Evolutionary conservation across 1,140 invertebrate genomes (phyloP).

Genomic region (Ectropis grisescens): DNA sequence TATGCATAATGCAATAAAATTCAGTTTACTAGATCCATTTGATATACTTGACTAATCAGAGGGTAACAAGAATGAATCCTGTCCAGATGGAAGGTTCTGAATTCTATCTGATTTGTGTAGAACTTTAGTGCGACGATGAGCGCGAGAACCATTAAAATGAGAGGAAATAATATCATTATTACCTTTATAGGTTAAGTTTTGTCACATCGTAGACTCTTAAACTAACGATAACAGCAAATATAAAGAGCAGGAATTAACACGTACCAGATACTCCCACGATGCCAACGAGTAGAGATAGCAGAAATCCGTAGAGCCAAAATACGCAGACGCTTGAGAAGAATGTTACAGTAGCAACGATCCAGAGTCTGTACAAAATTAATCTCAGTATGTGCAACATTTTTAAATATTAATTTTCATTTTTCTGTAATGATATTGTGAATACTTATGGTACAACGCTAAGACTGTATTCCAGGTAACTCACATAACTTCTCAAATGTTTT

Average conservation of each 20-base stretch:
- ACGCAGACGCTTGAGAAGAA: conserved; percentile 79
- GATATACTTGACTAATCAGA: too few relatives aligned
- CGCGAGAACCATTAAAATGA: too few relatives aligned
- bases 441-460: too few relatives aligned
- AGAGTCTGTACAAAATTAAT: conserved; percentile 43
- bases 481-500: too few relatives aligned
- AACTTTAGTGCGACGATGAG: neutral
- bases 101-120: neutral
- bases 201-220: neutral
- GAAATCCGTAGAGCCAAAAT: conserved; percentile 86
- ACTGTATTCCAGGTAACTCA: too few relatives aligned
- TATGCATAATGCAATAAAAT: too few relatives aligned
- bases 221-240: neutral
- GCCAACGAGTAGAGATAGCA: conserved; percentile 79
- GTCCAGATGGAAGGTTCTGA: neutral
- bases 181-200: too few relatives aligned
- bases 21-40: too few relatives aligned
- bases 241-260: conserved; percentile 14
- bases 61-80: too few relatives aligned
- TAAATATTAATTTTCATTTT: too few relatives aligned
- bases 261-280: conserved; percentile 77
- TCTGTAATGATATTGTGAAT: too few relatives aligned
- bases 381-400: conserved; percentile 46
- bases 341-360: conserved; percentile 44
- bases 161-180: too few relatives aligned